These are phyloP conservation scores for Hemicrepidius hirtus DNA, from an alignment of 2,888 invertebrate species.

Conservation along the genomic window DNA sequence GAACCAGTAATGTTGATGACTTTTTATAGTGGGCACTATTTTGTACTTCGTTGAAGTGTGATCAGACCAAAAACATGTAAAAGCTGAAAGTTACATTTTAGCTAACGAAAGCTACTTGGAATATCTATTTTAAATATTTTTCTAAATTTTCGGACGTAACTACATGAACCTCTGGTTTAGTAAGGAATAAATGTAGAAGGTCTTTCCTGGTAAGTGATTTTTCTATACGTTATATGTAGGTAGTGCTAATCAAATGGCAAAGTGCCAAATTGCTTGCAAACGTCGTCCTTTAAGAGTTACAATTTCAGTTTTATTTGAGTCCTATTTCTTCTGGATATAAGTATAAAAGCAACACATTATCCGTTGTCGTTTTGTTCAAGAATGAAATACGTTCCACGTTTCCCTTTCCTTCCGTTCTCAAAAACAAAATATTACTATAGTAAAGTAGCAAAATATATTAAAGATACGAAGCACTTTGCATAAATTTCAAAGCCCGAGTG, in stretches of 20 bases:
- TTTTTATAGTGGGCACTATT: no score
- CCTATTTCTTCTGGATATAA: slow-evolving; percentile 24
- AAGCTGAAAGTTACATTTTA: no score
- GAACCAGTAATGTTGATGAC: no score
- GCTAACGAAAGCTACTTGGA: no score
- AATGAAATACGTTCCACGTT: slow-evolving; percentile 8
- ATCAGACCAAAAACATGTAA: no score
- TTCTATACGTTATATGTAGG: slow-evolving; percentile 9
- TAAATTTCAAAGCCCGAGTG: slow-evolving; percentile 13
- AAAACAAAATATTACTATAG: slow-evolving; percentile 3
- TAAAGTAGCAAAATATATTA: slow-evolving; percentile 14
- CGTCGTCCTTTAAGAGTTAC: slow-evolving; percentile 7
- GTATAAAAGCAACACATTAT: slow-evolving; percentile 31
- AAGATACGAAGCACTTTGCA: slow-evolving; percentile 12
- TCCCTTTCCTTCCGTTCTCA: slow-evolving; percentile 14
- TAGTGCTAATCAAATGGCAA: slow-evolving; percentile 38
- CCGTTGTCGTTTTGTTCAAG: slow-evolving; percentile 23
- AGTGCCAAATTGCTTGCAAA: slow-evolving; percentile 32
- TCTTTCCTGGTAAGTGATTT: slow-evolving; percentile 19
- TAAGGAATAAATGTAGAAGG: no score
- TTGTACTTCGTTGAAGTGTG: no score
- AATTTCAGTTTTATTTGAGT: slow-evolving; percentile 16
- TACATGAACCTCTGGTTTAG: no score
- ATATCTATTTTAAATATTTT: no score
- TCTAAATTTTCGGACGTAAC: no score